Evolutionary conservation across 2,797 vertebrate genomes (phyloP).

Genomic region (Tympanoctomys barrerae): DNA sequence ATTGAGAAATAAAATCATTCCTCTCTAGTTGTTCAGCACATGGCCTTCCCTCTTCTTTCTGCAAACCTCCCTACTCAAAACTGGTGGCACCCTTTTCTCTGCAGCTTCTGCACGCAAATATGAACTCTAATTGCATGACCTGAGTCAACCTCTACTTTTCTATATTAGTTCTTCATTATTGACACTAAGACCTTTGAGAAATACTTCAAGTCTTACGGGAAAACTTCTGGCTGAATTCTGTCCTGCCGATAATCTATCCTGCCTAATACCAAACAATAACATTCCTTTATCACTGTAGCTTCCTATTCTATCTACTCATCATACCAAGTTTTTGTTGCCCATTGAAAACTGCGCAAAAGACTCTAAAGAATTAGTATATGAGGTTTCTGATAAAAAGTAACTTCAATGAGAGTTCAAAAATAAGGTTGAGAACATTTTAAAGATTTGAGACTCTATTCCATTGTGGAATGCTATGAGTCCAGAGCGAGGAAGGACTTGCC

Average conservation of each 20-base stretch:
- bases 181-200: constrained; percentile 57
- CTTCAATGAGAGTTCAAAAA: background rate
- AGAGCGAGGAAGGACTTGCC: rapidly evolving
- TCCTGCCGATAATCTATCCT: constrained; percentile 70
- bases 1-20: background rate
- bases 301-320: constrained; percentile 47
- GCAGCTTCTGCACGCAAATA: background rate
- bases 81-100: background rate
- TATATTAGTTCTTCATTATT: constrained; percentile 56
- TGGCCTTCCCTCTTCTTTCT: rapidly evolving
- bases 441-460: background rate
- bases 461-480: background rate
- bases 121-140: background rate
- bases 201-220: constrained; percentile 66
- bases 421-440: background rate
- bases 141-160: background rate
- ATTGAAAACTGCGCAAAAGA: constrained; percentile 12
- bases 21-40: background rate
- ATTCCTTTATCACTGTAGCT: constrained; percentile 68
- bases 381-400: constrained; percentile 3
- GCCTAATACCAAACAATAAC: constrained; percentile 55
- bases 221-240: constrained; percentile 73
- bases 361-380: background rate
- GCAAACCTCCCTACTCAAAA: background rate
- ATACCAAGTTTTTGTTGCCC: background rate